Evolutionary conservation across 2,888 invertebrate species (phyloP), one percentile per base, ranked within the genome.

Genomic region (Epirrita christyi): DNA sequence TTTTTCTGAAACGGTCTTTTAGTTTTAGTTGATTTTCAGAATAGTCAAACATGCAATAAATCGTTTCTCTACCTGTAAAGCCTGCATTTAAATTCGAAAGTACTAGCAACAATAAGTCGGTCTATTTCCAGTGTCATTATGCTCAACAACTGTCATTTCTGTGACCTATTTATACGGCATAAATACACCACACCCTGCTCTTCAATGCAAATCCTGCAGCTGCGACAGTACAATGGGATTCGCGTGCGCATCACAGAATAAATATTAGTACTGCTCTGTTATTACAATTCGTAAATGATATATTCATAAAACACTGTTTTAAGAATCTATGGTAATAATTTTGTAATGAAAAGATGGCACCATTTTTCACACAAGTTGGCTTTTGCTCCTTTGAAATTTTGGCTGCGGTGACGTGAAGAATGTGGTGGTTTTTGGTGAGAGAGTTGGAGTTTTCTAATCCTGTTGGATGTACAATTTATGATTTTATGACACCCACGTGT

Each of bases 161-260:
- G 64, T 73, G 76, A 73, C 75, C 75, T 71, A 68, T 61, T 71
- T 73, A 63, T 58, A 27, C 56, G 40, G 41, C 34, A 54, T 49
- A 49, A 41, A 32, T 34, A 45, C 59, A 51, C 59, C 71, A 58
- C 72, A 64, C 72, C 72, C 65, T 46, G 59, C 63, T 42, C 66
- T 72, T 68, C 67, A 61, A 77, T 75, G 78, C 72, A 72, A 76
- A 78, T 73, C 64, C 59, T 41, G 59, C 59, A 59, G 59, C 59
- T 59, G 59, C 50, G 58, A 67, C 75, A 72, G 70, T 72, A 73
- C 78, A 74, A 78, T 78, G 75, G 76, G 61, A 27, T 55, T 56
- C 61, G 45, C 55, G 45, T 51, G 57, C 56, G 54, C 57, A 55
- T 46, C 44, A 29, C 45, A 44, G 51, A 55, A 60, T 52, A 60